These are phyloP conservation scores for Nemoura dubitans DNA, from an alignment of 2,888 invertebrate species.

Conservation along the genomic window DNA sequence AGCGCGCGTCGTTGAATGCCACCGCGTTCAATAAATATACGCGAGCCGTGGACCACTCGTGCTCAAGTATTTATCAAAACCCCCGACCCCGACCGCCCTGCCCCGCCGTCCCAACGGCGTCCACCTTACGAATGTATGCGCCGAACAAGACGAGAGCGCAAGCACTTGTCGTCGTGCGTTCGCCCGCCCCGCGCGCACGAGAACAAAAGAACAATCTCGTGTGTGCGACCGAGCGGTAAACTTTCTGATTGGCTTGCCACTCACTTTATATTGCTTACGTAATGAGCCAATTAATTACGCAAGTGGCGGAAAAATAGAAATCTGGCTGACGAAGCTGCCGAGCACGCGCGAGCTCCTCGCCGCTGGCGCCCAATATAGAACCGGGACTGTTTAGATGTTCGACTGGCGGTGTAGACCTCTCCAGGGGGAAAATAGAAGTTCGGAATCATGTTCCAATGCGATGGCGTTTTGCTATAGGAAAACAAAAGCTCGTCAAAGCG, in stretches of 20 bases:
- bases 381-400: too few species aligned
- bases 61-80: background rate
- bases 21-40: background rate
- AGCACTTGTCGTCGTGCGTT: background rate
- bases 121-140: too few species aligned
- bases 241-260: constrained; percentile 7
- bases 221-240: background rate
- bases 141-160: too few species aligned
- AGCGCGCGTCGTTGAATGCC: background rate
- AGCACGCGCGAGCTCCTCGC: background rate
- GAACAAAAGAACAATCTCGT: background rate
- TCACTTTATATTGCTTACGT: background rate
- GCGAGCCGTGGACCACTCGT: background rate
- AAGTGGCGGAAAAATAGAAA: background rate
- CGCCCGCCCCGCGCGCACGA: background rate
- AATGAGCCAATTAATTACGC: constrained; percentile 1
- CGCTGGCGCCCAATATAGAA: too few species aligned
- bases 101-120: too few species aligned
- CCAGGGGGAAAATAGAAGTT: background rate
- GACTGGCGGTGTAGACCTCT: background rate
- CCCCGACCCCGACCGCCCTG: background rate
- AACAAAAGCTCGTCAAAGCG: background rate
- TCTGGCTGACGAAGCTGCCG: background rate
- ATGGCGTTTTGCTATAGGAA: background rate
- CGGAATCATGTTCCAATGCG: background rate